Evolutionary conservation across 2,888 invertebrate species (phyloP).

Genomic region (Leptinotarsa peninsularis): DNA sequence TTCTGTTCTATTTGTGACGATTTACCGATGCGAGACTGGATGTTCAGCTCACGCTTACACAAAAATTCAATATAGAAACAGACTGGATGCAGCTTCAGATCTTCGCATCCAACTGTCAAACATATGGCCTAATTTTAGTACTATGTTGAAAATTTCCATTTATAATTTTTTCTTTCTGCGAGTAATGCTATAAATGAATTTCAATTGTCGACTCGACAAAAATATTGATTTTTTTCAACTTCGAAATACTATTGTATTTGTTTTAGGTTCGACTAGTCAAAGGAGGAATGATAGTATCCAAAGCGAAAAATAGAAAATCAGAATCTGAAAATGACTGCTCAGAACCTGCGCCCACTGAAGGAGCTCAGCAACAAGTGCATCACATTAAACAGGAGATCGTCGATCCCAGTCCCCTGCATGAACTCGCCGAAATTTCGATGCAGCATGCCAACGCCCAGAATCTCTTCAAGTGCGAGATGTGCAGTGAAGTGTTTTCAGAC

Average conservation of each 20-base stretch:
- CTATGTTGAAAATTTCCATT: too few relatives aligned
- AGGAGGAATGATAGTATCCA: conserved; percentile 65
- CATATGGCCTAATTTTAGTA: too few relatives aligned
- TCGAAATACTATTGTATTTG: background rate
- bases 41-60: too few relatives aligned
- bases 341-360: conserved; percentile 31
- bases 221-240: too few relatives aligned
- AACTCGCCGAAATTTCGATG: conserved; percentile 69
- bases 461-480: conserved; percentile 85
- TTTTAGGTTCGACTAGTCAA: conserved; percentile 61
- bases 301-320: conserved; percentile 56
- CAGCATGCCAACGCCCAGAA: conserved; percentile 62
- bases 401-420: conserved; percentile 67
- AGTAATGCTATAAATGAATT: too few relatives aligned
- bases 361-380: background rate
- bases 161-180: too few relatives aligned
- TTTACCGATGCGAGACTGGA: too few relatives aligned
- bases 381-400: conserved; percentile 62
- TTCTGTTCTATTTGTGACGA: too few relatives aligned
- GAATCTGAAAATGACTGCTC: conserved; percentile 56
- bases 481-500: conserved; percentile 79
- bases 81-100: too few relatives aligned
- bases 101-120: too few relatives aligned
- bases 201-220: too few relatives aligned
- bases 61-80: too few relatives aligned